A percentile compares a stretch with the other conserved stretches of the same genome.
phyloP scores from a whole-genome alignment of 2,113 vertebrate genomes.

The Cyprinodon tularosa region DNA sequence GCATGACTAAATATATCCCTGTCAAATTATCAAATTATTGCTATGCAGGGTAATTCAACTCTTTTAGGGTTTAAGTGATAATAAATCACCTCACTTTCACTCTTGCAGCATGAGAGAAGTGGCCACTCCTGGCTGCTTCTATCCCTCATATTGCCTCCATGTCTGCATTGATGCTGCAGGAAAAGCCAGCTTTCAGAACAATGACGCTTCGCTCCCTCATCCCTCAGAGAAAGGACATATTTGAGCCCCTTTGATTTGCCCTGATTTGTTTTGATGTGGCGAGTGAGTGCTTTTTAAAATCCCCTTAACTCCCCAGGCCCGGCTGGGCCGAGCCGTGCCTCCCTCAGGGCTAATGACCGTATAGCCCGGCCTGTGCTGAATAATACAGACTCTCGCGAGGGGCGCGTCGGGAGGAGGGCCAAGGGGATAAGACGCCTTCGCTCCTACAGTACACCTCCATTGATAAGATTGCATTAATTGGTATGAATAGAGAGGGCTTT shows the following conservation, averaged over 20 bases:
- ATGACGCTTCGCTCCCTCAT: slow-evolving; percentile 33
- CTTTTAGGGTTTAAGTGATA: slow-evolving; percentile 12
- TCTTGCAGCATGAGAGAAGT: background rate
- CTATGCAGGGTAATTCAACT: slow-evolving; percentile 23
- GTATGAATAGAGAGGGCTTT: slow-evolving; percentile 71
- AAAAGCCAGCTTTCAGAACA: slow-evolving; percentile 42
- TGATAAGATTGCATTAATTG: slow-evolving; percentile 83
- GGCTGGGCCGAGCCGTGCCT: slow-evolving; percentile 56
- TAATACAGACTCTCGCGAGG: slow-evolving; percentile 62
- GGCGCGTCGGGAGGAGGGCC: slow-evolving; percentile 52
- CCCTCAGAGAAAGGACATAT: slow-evolving; percentile 55
- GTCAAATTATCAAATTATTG: slow-evolving; percentile 21
- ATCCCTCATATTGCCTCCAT: background rate
- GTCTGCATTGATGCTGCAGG: background rate
- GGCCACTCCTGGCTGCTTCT: background rate
- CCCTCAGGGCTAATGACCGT: slow-evolving; percentile 77
- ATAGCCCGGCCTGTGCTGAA: slow-evolving; percentile 59
- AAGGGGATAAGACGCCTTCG: slow-evolving; percentile 43
- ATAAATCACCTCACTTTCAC: slow-evolving; percentile 2
- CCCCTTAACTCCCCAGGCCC: slow-evolving; percentile 74
- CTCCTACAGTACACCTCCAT: slow-evolving; percentile 66
- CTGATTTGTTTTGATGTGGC: slow-evolving; percentile 79
- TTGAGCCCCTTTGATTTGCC: slow-evolving; percentile 74
- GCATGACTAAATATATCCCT: slow-evolving; percentile 21
- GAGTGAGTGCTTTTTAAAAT: slow-evolving; percentile 80